Evolutionary conservation across 2,888 invertebrate species (phyloP).

Genomic region (Empis livida): DNA sequence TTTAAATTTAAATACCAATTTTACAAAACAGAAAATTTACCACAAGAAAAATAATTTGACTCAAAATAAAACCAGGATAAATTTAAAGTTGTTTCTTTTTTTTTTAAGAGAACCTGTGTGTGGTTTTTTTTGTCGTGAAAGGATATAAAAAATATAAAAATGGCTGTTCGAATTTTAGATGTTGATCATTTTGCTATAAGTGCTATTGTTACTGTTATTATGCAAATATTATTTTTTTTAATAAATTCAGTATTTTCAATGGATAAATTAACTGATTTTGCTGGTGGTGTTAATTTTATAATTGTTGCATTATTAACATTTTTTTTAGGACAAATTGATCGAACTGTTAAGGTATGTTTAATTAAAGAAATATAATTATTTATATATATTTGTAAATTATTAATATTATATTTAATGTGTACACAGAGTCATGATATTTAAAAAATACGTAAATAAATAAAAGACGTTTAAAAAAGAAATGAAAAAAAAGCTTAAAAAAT

Average conservation of each 20-base stretch:
- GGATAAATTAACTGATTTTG: conserved; percentile 87
- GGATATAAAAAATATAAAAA: conserved; percentile 13
- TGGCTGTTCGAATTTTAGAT: conserved; percentile 48
- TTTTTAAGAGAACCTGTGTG: background rate
- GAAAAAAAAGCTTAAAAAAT: too few species aligned
- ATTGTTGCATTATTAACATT: conserved; percentile 78
- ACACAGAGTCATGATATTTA: too few species aligned
- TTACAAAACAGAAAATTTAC: too few species aligned
- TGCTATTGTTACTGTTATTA: conserved; percentile 68
- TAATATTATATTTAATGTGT: background rate
- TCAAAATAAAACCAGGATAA: too few species aligned
- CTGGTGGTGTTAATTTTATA: conserved; percentile 86
- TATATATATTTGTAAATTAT: background rate
- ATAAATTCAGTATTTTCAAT: conserved; percentile 75
- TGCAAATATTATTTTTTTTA: conserved; percentile 80
- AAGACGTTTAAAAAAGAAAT: too few species aligned
- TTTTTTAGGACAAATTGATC: conserved; percentile 68
- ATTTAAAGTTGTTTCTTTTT: too few species aligned
- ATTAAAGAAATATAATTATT: background rate
- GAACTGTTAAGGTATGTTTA: conserved; percentile 43
- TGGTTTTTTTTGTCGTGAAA: too few species aligned
- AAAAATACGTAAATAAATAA: too few species aligned
- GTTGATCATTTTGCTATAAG: conserved; percentile 76
- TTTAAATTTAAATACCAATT: too few species aligned
- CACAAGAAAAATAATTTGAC: too few species aligned